phyloP scores from a whole-genome alignment of 2,797 vertebrate species.

The Crotalus adamanteus region DNA sequence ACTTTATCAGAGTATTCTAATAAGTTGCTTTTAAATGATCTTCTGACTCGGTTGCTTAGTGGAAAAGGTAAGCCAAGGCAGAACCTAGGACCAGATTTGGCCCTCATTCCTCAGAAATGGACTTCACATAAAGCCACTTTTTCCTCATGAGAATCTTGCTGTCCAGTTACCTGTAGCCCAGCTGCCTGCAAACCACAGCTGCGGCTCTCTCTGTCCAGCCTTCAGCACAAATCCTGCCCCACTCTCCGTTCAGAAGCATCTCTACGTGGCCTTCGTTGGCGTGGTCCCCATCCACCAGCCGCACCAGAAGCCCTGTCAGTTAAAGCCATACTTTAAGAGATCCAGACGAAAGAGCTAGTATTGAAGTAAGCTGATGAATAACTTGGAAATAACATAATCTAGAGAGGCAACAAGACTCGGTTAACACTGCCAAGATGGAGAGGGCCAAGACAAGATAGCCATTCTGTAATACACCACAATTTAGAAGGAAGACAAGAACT shows the following conservation, averaged over 20 bases:
- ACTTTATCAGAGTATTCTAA: neutral
- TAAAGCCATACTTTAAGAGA: neutral
- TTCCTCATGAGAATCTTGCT: neutral
- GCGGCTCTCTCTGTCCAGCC: constrained; percentile 83
- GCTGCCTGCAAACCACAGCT: constrained; percentile 82
- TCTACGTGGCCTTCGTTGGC: constrained; percentile 83
- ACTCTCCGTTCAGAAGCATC: constrained; percentile 76
- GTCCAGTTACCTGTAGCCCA: constrained; percentile 77
- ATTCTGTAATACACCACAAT: neutral
- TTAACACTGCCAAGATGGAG: neutral
- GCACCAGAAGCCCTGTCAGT: constrained; percentile 67
- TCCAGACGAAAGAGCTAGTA: neutral
- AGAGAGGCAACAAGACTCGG: neutral
- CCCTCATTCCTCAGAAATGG: neutral
- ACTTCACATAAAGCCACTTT: neutral
- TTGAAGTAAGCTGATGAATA: neutral
- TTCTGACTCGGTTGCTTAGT: neutral
- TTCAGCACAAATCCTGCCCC: constrained; percentile 85
- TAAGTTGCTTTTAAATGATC: neutral
- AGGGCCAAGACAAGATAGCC: neutral
- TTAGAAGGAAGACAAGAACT: neutral
- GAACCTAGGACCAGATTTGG: neutral
- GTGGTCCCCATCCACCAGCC: constrained; percentile 82
- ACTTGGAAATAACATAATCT: neutral
- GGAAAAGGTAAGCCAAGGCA: neutral